Conservation (phyloP, 2,888 invertebrate species). For the Eupithecia vulgata region DNA sequence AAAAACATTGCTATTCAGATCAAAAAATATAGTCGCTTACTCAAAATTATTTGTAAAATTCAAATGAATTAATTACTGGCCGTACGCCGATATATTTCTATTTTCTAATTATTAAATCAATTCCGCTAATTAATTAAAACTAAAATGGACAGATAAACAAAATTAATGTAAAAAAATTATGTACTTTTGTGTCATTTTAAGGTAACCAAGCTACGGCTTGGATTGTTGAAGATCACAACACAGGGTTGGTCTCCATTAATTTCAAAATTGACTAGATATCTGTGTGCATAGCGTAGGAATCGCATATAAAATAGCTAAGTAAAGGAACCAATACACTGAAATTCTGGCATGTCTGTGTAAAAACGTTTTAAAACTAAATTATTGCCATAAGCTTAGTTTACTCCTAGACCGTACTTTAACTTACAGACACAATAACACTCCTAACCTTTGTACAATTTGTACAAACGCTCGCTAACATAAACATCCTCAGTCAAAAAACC, state of each 20-base stretch:
- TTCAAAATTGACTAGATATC: conserved; percentile 84
- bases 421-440: conserved; percentile 76
- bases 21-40: conserved; percentile 64
- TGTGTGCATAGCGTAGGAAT: conserved; percentile 84
- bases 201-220: conserved; percentile 70
- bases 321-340: conserved; percentile 82
- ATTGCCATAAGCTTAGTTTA: conserved; percentile 76
- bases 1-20: conserved; percentile 81
- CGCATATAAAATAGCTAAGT: conserved; percentile 80
- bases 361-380: conserved; percentile 71
- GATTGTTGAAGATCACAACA: conserved; percentile 66
- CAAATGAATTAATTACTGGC: conserved; percentile 68
- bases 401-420: conserved; percentile 77
- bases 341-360: conserved; percentile 76
- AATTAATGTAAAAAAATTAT: conserved; percentile 58
- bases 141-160: conserved; percentile 76
- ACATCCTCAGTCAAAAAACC: conserved; percentile 71
- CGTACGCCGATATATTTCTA: conserved; percentile 63
- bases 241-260: conserved; percentile 77
- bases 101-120: conserved; percentile 63
- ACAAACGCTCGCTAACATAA: conserved; percentile 72
- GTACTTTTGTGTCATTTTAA: conserved; percentile 71
- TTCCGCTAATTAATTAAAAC: conserved; percentile 73
- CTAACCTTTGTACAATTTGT: conserved; percentile 79
- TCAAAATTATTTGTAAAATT: conserved; percentile 55